Evolutionary conservation across 2,113 vertebrate species (phyloP).

Genomic region (Aythya baeri): DNA sequence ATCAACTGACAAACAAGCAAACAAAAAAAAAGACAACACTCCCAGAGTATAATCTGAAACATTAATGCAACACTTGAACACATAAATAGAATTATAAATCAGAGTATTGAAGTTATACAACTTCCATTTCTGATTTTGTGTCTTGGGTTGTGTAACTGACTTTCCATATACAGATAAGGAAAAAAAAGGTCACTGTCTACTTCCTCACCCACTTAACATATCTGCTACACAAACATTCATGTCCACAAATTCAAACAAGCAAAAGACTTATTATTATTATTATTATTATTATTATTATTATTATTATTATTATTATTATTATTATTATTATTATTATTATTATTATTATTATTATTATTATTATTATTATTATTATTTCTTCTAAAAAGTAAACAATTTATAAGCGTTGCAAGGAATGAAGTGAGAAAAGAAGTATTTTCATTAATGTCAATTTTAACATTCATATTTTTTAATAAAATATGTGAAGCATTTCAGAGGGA

Average conservation of each 20-base stretch:
- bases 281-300: no score
- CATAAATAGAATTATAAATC: neutral
- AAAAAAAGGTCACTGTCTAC: neutral
- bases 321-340: neutral
- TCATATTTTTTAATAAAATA: neutral
- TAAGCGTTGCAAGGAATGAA: neutral
- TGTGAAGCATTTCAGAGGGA: neutral
- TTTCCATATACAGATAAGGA: neutral
- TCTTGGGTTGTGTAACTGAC: neutral
- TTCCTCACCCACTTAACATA: neutral
- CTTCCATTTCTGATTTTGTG: neutral
- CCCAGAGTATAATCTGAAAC: neutral
- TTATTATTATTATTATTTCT: neutral
- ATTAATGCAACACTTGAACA: neutral
- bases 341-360: neutral
- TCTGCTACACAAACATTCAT: neutral
- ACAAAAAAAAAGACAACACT: no score
- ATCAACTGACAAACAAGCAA: neutral
- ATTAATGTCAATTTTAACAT: fast-evolving
- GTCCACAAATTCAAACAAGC: neutral
- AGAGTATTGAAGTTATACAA: neutral
- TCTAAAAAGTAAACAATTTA: neutral
- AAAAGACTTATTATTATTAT: neutral
- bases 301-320: neutral
- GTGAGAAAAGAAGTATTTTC: neutral